Percentiles rank a stretch among this genome's conserved stretches.
Conservation (phyloP, 2,888 invertebrate genomes). For the Ichneumon xanthorius region DNA sequence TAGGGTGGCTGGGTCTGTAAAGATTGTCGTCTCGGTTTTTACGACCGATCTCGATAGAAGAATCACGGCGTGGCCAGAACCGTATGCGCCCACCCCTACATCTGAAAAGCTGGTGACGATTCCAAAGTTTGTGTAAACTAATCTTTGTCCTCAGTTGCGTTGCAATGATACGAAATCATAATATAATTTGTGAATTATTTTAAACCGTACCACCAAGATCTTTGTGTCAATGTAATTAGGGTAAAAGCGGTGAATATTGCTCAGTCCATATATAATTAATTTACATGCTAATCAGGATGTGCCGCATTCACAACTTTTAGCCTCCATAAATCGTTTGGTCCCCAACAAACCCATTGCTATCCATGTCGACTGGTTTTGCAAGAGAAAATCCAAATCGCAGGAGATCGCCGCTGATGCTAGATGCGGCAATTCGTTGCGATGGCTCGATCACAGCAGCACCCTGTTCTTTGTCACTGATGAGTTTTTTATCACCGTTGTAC, state of each 20-base stretch:
- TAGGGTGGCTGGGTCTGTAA: conserved; percentile 68
- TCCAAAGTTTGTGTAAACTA: background rate
- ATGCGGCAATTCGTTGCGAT: conserved; percentile 81
- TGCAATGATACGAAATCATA: background rate
- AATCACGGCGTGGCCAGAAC: conserved; percentile 81
- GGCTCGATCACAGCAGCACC: conserved; percentile 63
- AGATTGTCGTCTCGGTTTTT: conserved; percentile 66
- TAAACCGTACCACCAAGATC: no score
- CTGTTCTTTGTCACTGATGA: conserved; percentile 40
- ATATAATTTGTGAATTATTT: background rate
- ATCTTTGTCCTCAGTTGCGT: background rate
- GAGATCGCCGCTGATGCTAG: conserved; percentile 57
- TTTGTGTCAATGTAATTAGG: no score
- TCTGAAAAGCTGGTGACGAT: conserved; percentile 73
- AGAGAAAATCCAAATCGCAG: conserved; percentile 84
- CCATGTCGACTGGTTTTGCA: conserved; percentile 82
- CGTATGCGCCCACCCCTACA: conserved; percentile 83
- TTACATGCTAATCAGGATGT: conserved; percentile 78
- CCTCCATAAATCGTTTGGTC: conserved; percentile 68
- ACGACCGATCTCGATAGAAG: conserved; percentile 80
- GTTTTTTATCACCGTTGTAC: conserved; percentile 73
- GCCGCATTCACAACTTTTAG: conserved; percentile 10
- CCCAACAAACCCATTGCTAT: conserved; percentile 81
- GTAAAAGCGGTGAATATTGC: no score
- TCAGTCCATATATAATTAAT: background rate